Percentiles rank a stretch among this genome's conserved stretches.
phyloP scores from a whole-genome alignment of 2,797 vertebrate genomes.

The Atherinosoma microstoma region DNA sequence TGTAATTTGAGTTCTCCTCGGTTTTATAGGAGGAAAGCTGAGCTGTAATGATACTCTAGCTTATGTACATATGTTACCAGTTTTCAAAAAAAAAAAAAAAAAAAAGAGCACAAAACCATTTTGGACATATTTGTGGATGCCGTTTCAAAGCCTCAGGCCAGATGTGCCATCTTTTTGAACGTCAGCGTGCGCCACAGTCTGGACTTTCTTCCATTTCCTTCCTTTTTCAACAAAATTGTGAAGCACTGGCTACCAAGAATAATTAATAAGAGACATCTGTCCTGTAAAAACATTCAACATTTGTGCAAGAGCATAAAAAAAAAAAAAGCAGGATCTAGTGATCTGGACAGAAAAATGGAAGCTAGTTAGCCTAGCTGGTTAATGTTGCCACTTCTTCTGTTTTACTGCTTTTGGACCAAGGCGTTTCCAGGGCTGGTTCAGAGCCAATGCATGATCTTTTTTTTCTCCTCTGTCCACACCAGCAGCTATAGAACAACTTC shows the following conservation, averaged over 20 bases:
- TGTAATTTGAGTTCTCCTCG: neutral
- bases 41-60: neutral
- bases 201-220: slow-evolving; percentile 4
- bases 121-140: slow-evolving; percentile 5
- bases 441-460: neutral
- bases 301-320: neutral
- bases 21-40: neutral
- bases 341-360: neutral
- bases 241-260: slow-evolving; percentile 12
- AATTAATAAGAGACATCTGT: neutral
- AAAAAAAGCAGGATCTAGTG: neutral
- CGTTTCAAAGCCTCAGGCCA: neutral
- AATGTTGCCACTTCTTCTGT: slow-evolving; percentile 1
- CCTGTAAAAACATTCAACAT: slow-evolving; percentile 1
- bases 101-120: neutral
- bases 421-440: neutral
- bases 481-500: neutral
- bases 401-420: neutral
- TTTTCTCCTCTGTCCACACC: neutral
- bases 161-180: slow-evolving; percentile 1
- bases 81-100: slow-evolving; percentile 4
- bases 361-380: neutral
- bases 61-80: neutral
- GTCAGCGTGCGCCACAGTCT: neutral
- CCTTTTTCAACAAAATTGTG: slow-evolving; percentile 1